Percentiles rank a stretch among this genome's conserved stretches.
Evolutionary conservation across 2,797 vertebrate species (phyloP).

Genomic region (Uromys caudimaculatus): DNA sequence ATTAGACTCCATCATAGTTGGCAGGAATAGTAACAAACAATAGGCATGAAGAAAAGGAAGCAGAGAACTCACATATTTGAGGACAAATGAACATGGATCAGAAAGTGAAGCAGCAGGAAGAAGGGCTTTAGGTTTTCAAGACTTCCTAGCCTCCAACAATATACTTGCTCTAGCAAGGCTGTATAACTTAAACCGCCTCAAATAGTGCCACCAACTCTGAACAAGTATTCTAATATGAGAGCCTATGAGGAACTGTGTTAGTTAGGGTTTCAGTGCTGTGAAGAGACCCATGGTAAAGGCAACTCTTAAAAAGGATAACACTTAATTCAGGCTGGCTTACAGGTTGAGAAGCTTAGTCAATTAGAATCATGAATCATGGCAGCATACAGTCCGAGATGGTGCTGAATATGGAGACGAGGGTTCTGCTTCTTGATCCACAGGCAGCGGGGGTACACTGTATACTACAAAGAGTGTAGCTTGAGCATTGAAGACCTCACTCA

Average conservation of each 20-base stretch:
- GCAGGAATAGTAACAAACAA: no score
- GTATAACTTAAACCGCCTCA: background rate
- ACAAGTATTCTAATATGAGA: background rate
- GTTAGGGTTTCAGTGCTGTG: background rate
- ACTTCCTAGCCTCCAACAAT: accelerated
- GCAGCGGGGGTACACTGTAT: background rate
- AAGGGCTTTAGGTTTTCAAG: no score
- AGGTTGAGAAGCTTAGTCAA: background rate
- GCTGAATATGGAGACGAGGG: background rate
- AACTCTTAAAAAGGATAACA: background rate
- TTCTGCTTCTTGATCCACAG: background rate
- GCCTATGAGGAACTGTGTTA: background rate
- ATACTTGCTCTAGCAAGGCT: background rate
- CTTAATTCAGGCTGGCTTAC: background rate
- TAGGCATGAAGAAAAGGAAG: background rate
- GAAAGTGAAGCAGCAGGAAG: background rate
- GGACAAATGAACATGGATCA: background rate
- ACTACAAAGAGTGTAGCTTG: background rate
- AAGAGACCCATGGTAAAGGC: background rate
- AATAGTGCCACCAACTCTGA: background rate
- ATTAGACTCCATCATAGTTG: no score
- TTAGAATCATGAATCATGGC: background rate
- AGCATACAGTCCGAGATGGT: background rate
- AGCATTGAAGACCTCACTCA: background rate
- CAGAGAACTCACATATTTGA: background rate